phyloP scores from a whole-genome alignment of 2,888 invertebrate species.

The Tryphoninae sp. region DNA sequence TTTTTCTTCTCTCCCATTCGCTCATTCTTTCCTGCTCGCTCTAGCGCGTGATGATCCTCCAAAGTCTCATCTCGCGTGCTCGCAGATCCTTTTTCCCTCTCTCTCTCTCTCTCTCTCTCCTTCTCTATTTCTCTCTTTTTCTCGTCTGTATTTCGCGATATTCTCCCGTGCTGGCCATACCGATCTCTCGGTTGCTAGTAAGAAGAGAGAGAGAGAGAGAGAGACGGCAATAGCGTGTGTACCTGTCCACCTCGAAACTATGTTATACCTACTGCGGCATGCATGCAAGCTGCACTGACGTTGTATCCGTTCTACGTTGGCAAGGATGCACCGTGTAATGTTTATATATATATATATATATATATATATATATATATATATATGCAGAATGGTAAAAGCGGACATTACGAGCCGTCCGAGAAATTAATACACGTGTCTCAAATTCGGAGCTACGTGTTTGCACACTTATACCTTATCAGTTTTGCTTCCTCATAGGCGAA shows the following conservation, averaged over 20 bases:
- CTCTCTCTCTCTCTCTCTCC: conserved; percentile 54
- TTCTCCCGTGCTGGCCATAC: conserved; percentile 43
- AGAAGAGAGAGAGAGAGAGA: conserved; percentile 48
- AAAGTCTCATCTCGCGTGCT: conserved; percentile 56
- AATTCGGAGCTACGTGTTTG: conserved; percentile 63
- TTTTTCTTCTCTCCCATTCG: conserved; percentile 22
- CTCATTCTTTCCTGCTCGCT: conserved; percentile 31
- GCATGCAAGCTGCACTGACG: conserved; percentile 42
- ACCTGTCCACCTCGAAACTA: conserved; percentile 64
- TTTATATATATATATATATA: conserved; percentile 11
- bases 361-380: conserved; percentile 55
- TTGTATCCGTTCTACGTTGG: conserved; percentile 40
- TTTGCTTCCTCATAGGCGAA: too few species aligned
- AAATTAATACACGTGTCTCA: conserved; percentile 79
- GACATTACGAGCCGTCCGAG: conserved; percentile 80
- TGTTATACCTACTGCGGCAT: conserved; percentile 57
- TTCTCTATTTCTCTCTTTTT: conserved; percentile 53
- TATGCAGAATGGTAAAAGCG: conserved; percentile 77
- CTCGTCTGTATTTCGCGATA: conserved; percentile 57
- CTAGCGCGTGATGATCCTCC: conserved; percentile 58
- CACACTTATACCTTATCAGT: too few species aligned
- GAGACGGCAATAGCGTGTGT: conserved; percentile 56
- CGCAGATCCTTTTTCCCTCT: conserved; percentile 35
- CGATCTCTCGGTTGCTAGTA: conserved; percentile 53
- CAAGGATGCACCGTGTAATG: conserved; percentile 37